These are phyloP conservation scores for Drosophila glabriapex DNA, from an alignment of 2,888 invertebrate species.

Conservation along the genomic window DNA sequence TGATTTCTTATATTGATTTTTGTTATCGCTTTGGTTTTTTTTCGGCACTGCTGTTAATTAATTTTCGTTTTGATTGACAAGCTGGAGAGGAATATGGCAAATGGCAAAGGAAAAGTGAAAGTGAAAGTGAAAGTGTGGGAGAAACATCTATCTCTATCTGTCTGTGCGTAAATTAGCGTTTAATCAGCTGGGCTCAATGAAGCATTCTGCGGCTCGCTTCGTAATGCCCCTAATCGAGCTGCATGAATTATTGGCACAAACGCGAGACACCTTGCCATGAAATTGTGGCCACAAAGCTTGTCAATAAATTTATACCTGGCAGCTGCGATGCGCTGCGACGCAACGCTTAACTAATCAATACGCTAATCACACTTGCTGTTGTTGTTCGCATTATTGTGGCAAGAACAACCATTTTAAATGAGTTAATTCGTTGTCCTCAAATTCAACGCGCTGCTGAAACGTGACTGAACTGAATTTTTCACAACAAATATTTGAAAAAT, in stretches of 20 bases:
- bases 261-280: slow-evolving; percentile 32
- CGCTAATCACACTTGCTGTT: slow-evolving; percentile 43
- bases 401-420: slow-evolving; percentile 39
- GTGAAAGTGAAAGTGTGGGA: too few relatives aligned
- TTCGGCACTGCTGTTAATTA: slow-evolving; percentile 51
- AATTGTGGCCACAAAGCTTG: slow-evolving; percentile 9
- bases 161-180: slow-evolving; percentile 62
- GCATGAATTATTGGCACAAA: slow-evolving; percentile 60
- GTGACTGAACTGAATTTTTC: slow-evolving; percentile 47
- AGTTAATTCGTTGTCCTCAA: slow-evolving; percentile 62
- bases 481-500: background rate
- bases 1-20: slow-evolving; percentile 24
- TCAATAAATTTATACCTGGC: slow-evolving; percentile 42
- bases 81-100: background rate
- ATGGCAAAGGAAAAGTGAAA: background rate
- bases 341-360: slow-evolving; percentile 22
- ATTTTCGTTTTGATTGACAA: slow-evolving; percentile 54
- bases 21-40: slow-evolving; percentile 14
- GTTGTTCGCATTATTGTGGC: slow-evolving; percentile 35
- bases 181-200: slow-evolving; percentile 60
- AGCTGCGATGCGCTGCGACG: slow-evolving; percentile 25
- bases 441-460: slow-evolving; percentile 31
- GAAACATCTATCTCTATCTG: slow-evolving; percentile 16
- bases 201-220: slow-evolving; percentile 53
- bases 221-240: slow-evolving; percentile 66